These are phyloP conservation scores for Ennomos fuscantarius DNA, from an alignment of 2,888 invertebrate genomes.

Conservation along the genomic window DNA sequence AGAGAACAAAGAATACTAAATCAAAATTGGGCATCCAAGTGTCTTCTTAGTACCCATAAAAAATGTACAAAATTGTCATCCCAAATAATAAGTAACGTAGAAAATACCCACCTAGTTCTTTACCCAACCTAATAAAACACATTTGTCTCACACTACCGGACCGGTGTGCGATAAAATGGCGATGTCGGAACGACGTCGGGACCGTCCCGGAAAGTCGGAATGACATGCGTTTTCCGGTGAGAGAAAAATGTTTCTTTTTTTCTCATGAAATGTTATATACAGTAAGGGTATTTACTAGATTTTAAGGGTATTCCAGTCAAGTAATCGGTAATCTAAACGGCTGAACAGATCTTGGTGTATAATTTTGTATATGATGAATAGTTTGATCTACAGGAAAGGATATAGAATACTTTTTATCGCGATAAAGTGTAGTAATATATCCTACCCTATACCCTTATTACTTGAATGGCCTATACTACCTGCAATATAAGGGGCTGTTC, in stretches of 20 bases:
- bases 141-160: conserved; percentile 49
- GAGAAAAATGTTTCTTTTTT: conserved; percentile 45
- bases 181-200: conserved; percentile 43
- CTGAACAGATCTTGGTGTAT: no score
- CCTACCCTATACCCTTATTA: no score
- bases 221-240: conserved; percentile 54
- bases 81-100: conserved; percentile 12
- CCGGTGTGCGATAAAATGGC: conserved; percentile 46
- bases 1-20: no score
- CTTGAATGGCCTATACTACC: no score
- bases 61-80: conserved; percentile 1
- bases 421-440: no score
- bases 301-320: no score
- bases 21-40: no score
- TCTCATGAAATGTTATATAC: conserved; percentile 11
- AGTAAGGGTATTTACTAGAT: conserved; percentile 5
- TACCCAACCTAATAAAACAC: conserved; percentile 39
- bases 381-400: no score
- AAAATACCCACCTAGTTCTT: conserved; percentile 28
- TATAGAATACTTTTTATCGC: no score
- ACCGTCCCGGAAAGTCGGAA: conserved; percentile 51
- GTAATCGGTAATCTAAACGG: no score
- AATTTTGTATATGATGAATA: no score
- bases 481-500: no score
- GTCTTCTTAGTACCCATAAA: not conserved